A percentile compares a stretch with the other conserved stretches of the same genome.
These are phyloP conservation scores for Acanthornis magna DNA, from an alignment of 2,797 vertebrate species.

Conservation along the genomic window DNA sequence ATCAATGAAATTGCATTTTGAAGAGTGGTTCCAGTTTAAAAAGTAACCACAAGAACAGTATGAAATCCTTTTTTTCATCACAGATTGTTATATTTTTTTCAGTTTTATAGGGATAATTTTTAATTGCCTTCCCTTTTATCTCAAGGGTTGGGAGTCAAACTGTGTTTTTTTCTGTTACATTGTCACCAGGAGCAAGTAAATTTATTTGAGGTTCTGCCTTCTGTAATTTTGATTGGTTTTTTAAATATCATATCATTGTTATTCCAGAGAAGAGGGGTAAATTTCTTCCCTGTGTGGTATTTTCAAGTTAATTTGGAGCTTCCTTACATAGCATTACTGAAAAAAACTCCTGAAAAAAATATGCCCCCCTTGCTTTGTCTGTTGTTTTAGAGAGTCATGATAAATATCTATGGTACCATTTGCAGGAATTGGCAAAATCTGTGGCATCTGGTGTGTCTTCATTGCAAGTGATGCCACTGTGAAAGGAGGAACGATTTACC, in stretches of 20 bases:
- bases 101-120: not conserved
- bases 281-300: not conserved
- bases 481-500: conserved; percentile 86
- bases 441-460: conserved; percentile 85
- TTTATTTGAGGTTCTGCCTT: not conserved
- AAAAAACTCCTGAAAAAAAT: not conserved
- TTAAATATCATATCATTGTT: not conserved
- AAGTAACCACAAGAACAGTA: not conserved
- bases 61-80: not conserved
- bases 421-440: conserved; percentile 83
- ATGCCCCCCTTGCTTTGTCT: not conserved
- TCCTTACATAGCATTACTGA: no score
- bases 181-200: not conserved
- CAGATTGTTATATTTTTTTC: not conserved
- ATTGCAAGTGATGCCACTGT: conserved; percentile 86
- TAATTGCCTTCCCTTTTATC: not conserved
- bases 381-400: not conserved
- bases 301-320: not conserved
- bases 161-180: not conserved
- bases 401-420: not conserved
- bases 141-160: not conserved
- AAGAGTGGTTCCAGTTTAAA: not conserved
- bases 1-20: not conserved
- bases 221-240: not conserved
- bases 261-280: not conserved